These are phyloP conservation scores for Muscina levida DNA, from an alignment of 2,888 invertebrate species.

Conservation along the genomic window DNA sequence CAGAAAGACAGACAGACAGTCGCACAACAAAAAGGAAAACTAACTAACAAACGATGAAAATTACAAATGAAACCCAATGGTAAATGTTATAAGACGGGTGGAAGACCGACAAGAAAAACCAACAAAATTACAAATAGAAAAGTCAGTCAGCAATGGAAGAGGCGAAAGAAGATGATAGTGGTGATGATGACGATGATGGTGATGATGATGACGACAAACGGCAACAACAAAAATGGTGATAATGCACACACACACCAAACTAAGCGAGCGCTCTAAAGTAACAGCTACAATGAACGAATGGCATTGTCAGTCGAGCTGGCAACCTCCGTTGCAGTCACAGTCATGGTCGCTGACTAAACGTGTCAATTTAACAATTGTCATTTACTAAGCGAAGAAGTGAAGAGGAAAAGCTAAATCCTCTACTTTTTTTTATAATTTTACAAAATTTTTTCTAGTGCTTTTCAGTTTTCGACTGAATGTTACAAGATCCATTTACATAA, in stretches of 20 bases:
- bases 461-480: not conserved
- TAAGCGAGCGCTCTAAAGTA: constrained; percentile 13
- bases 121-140: constrained; percentile 29
- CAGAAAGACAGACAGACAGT: constrained; percentile 32
- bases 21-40: constrained; percentile 6
- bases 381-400: constrained; percentile 3
- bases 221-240: not conserved
- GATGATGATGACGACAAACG: constrained; percentile 4
- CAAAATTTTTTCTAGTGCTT: too few species aligned
- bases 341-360: constrained; percentile 77
- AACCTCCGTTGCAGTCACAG: constrained; percentile 71
- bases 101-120: constrained; percentile 10
- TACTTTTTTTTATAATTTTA: too few species aligned
- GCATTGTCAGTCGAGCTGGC: constrained; percentile 15
- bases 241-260: constrained; percentile 18
- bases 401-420: not conserved
- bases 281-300: constrained; percentile 5
- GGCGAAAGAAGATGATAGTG: not conserved
- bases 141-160: not conserved
- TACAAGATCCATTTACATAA: not conserved
- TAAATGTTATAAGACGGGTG: constrained; percentile 34
- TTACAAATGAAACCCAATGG: constrained; percentile 47
- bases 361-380: constrained; percentile 73
- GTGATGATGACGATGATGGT: not conserved
- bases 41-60: constrained; percentile 45